phyloP scores from a whole-genome alignment of 2,797 vertebrate species.

The Anomalospiza imberbis region DNA sequence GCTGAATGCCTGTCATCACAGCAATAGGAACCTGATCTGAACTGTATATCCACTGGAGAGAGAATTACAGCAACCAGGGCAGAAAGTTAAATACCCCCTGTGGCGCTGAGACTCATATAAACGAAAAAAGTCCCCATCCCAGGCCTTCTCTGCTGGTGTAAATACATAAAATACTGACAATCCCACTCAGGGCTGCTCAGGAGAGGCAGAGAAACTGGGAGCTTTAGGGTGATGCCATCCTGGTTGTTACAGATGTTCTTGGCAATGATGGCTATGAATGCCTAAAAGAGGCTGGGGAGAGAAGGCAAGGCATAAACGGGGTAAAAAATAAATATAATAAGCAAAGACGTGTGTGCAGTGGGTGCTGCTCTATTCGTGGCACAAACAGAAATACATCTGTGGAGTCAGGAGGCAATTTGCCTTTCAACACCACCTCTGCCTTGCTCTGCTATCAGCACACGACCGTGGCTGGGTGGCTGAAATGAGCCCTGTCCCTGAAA shows the following conservation, averaged over 20 bases:
- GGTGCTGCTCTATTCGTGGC: not conserved
- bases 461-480: not conserved
- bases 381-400: not conserved
- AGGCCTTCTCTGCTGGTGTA: conserved; percentile 17
- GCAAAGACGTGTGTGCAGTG: not conserved
- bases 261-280: not conserved
- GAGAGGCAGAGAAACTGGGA: not conserved
- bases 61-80: conserved; percentile 75
- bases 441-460: not conserved
- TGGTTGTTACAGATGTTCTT: conserved; percentile 4
- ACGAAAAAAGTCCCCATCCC: conserved; percentile 42
- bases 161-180: conserved; percentile 67
- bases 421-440: not conserved
- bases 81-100: conserved; percentile 73
- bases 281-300: not conserved
- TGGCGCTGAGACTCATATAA: conserved; percentile 63
- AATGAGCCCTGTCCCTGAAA: not conserved
- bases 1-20: conserved; percentile 83
- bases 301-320: not conserved
- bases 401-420: conserved; percentile 10
- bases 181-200: not conserved
- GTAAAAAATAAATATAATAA: not conserved
- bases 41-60: conserved; percentile 72
- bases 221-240: conserved; percentile 5
- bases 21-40: conserved; percentile 76